phyloP scores from a whole-genome alignment of 2,888 invertebrate genomes.

The Andrena flavipes region DNA sequence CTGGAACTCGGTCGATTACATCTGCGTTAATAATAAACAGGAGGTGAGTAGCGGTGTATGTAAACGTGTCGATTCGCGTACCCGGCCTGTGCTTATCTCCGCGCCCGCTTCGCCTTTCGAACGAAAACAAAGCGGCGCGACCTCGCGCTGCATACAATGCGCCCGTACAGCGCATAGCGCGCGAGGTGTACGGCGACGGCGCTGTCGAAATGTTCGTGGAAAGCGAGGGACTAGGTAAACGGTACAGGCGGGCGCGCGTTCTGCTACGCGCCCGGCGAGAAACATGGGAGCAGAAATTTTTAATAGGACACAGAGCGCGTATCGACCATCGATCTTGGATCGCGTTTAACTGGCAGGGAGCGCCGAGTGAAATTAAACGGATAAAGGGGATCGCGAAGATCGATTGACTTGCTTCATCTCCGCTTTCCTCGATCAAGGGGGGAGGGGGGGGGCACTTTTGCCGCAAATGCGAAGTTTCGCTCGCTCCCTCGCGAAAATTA shows the following conservation, averaged over 20 bases:
- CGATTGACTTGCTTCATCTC: constrained; percentile 22
- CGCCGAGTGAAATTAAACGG: constrained; percentile 19
- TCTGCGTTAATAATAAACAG: constrained; percentile 31
- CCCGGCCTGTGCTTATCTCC: not conserved
- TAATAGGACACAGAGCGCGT: no score
- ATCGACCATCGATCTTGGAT: constrained; percentile 43
- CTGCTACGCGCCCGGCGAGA: no score
- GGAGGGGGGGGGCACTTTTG: not conserved
- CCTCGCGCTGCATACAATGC: no score
- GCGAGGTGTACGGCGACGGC: no score
- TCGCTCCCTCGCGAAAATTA: constrained; percentile 5
- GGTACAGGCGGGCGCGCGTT: no score
- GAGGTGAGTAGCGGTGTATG: constrained; percentile 3
- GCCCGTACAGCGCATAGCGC: no score
- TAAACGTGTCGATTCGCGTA: not conserved
- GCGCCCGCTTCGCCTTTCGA: not conserved
- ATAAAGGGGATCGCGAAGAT: constrained; percentile 21
- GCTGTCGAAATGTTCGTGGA: no score
- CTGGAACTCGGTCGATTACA: constrained; percentile 19
- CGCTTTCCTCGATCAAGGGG: constrained; percentile 11
- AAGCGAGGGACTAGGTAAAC: no score
- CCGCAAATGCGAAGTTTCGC: not conserved
- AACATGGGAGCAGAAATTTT: no score
- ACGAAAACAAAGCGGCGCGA: no score
- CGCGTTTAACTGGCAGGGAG: constrained; percentile 13